Percentiles rank a stretch among this genome's conserved stretches.
Conservation (phyloP, 2,888 invertebrate genomes). For the Phragmatobia fuliginosa region DNA sequence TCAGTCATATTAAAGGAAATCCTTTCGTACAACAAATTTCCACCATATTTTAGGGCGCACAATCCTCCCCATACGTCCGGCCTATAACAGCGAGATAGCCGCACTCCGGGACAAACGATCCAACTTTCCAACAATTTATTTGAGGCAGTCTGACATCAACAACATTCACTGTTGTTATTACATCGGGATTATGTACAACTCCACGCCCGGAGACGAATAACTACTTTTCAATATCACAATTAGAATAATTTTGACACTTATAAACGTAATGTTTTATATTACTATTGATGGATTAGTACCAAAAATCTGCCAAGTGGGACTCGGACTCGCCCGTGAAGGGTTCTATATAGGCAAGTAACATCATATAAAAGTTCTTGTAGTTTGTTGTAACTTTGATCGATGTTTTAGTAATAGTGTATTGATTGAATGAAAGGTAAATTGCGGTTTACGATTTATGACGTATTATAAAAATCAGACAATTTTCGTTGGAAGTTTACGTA, state of each 20-base stretch:
- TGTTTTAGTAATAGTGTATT: no score
- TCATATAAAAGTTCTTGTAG: no score
- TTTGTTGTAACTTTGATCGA: no score
- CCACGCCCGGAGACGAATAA: conserved; percentile 4
- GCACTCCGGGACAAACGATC: conserved; percentile 13
- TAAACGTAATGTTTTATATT: background rate
- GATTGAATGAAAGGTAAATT: no score
- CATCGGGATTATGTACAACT: conserved; percentile 9
- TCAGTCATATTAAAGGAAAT: background rate
- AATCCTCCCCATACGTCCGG: conserved; percentile 8
- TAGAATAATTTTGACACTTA: background rate
- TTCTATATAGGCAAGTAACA: no score
- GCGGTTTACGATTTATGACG: no score
- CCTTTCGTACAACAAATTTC: background rate
- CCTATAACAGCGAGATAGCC: conserved; percentile 1
- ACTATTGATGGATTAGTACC: no score
- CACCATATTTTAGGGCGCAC: background rate
- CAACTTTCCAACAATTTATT: conserved; percentile 20
- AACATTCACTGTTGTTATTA: conserved; percentile 16
- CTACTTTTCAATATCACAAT: background rate
- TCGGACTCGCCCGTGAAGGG: no score
- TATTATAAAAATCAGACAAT: no score
- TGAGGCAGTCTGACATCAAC: conserved; percentile 9
- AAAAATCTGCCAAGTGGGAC: no score
- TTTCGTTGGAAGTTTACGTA: no score